Conservation (phyloP, 2,797 vertebrate species). For the Amblyopsis hoosieri region DNA sequence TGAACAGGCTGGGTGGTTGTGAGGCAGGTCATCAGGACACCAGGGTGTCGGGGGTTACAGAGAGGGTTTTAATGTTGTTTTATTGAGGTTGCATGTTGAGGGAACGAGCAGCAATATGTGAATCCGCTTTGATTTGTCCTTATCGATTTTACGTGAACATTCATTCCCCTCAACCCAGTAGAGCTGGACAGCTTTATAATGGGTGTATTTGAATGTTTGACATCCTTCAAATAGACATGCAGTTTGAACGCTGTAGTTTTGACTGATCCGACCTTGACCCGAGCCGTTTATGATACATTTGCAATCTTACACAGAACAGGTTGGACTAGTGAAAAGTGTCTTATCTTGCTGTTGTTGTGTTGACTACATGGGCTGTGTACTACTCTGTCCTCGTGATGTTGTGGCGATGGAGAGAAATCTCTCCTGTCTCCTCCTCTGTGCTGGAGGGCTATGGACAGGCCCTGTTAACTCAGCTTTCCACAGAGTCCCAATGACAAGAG, state of each 20-base stretch:
- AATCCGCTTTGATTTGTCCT: no score
- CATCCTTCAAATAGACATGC: no score
- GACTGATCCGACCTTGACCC: not conserved
- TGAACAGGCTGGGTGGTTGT: slow-evolving; percentile 67
- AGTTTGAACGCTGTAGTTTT: slow-evolving; percentile 1
- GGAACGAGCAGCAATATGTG: no score
- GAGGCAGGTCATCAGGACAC: slow-evolving; percentile 55
- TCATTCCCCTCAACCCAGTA: no score
- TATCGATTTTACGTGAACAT: no score
- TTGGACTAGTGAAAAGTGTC: slow-evolving; percentile 6
- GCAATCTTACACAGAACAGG: slow-evolving; percentile 14
- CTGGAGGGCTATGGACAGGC: slow-evolving; percentile 65
- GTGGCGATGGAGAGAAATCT: slow-evolving; percentile 70
- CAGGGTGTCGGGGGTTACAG: slow-evolving; percentile 54
- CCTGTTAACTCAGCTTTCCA: slow-evolving; percentile 77
- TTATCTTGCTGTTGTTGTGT: slow-evolving; percentile 22
- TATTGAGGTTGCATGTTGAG: not conserved
- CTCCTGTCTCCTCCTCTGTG: slow-evolving; percentile 13
- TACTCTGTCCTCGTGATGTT: slow-evolving; percentile 42
- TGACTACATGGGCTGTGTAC: slow-evolving; percentile 18
- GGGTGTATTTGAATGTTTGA: no score
- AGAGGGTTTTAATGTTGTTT: slow-evolving; percentile 31
- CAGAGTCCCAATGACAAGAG: slow-evolving; percentile 74
- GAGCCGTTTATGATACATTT: not conserved
- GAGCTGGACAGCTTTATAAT: no score